Conservation (phyloP, 23 tunicate genomes). For the Ciona savignyi region DNA sequence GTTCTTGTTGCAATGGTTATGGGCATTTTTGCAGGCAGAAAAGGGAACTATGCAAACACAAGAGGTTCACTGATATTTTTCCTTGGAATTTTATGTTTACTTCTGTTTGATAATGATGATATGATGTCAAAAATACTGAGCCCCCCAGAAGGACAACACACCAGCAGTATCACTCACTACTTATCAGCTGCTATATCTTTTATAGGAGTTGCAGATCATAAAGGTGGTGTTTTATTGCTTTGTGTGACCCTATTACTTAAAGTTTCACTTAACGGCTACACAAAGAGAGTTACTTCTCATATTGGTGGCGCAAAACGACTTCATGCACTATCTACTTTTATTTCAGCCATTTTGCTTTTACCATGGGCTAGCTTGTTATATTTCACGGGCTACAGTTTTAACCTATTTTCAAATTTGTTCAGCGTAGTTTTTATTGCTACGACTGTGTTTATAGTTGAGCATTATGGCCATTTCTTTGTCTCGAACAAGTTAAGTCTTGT, state of each 20-base stretch:
- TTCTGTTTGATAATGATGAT: slow-evolving; percentile 80
- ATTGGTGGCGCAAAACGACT: slow-evolving; percentile 70
- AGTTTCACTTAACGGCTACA: slow-evolving; percentile 56
- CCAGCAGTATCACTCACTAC: slow-evolving; percentile 51
- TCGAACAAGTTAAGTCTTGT: slow-evolving; percentile 29
- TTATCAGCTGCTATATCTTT: slow-evolving; percentile 41
- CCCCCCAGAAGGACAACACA: slow-evolving; percentile 60
- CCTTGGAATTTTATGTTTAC: slow-evolving; percentile 47
- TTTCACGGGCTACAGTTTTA: slow-evolving; percentile 30
- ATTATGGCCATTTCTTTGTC: slow-evolving; percentile 46
- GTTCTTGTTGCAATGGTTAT: slow-evolving; percentile 67
- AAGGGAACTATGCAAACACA: slow-evolving; percentile 54
- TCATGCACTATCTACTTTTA: slow-evolving; percentile 61
- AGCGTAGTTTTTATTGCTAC: slow-evolving; percentile 39
- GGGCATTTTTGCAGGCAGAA: slow-evolving; percentile 53
- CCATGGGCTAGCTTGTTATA: slow-evolving; percentile 62
- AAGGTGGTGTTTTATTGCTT: slow-evolving; percentile 76
- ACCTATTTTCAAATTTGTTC: slow-evolving; percentile 17
- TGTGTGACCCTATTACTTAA: slow-evolving; percentile 42
- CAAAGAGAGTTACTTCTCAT: slow-evolving; percentile 38
- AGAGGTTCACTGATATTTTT: slow-evolving; percentile 79
- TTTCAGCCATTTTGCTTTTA: slow-evolving; percentile 37
- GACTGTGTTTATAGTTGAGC: slow-evolving; percentile 58
- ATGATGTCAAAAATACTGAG: slow-evolving; percentile 20
- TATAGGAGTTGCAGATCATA: slow-evolving; percentile 83